Conservation (phyloP, 2,797 vertebrate genomes). For the Amblyopsis hoosieri region DNA sequence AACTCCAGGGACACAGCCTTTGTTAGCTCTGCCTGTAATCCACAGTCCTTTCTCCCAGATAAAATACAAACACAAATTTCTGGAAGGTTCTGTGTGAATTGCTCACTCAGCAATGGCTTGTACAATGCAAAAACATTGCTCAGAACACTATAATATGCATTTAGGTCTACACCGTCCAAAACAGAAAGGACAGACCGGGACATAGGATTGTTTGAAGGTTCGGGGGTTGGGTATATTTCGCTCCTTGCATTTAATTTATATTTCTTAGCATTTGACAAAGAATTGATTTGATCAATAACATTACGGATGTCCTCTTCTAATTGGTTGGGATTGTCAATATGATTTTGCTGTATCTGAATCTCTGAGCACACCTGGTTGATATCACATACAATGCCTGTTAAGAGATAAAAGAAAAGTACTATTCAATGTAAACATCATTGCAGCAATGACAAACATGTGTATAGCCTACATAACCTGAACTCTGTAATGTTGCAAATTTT, state of each 20-base stretch:
- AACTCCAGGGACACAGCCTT: conserved; percentile 58
- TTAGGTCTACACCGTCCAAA: conserved; percentile 28
- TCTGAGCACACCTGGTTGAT: conserved; percentile 37
- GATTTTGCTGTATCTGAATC: conserved; percentile 27
- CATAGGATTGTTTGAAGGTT: not conserved
- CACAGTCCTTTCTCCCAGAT: conserved; percentile 69
- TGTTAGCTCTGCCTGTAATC: conserved; percentile 68
- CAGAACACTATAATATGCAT: conserved; percentile 54
- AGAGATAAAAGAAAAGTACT: not conserved
- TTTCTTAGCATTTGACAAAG: conserved; percentile 38
- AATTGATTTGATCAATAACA: conserved; percentile 59
- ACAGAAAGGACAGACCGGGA: conserved; percentile 6
- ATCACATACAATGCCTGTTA: conserved; percentile 50
- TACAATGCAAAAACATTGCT: conserved; percentile 52
- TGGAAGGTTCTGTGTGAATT: conserved; percentile 68
- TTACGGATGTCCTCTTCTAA: conserved; percentile 57
- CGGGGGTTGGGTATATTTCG: not conserved
- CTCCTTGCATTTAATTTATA: not conserved
- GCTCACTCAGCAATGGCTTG: conserved; percentile 46
- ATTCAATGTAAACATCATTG: not conserved
- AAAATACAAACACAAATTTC: conserved; percentile 71
- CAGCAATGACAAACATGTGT: not conserved
- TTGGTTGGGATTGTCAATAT: conserved; percentile 1
- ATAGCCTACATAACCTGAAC: not conserved
- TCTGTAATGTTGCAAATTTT: too few relatives aligned